Evolutionary conservation across 1,140 invertebrate species (phyloP), one percentile per base, ranked within the genome.

Genomic region (Aradophagus sp.): DNA sequence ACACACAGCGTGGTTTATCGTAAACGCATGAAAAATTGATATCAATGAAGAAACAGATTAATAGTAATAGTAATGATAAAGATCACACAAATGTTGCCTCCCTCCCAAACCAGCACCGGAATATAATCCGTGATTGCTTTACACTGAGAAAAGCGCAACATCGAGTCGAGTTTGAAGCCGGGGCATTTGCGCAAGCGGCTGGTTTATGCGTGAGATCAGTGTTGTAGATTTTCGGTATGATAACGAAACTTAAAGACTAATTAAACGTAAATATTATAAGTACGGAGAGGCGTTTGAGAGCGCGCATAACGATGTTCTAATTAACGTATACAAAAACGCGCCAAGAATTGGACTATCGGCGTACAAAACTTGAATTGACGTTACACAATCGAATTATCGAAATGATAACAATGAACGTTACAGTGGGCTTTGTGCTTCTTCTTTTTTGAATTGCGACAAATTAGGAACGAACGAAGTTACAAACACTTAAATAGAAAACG

Each of bases 181-280:
- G 50, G 44, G 36, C 63, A 71, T 76, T 76, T 76, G 72, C 72
- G 61, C 62, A 38, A 74, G 27, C 63, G 56, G 53, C 58, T 23
- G 63, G 70, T 62, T 55, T 23, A 50, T 45, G 14, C 61, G 58
- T 76, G 77, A 78, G 77, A 78, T 76, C 74, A 78, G 66, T 65
- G 67, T 67, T 67, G 61, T 47, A 71, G 72, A 75, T 68, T 65
- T 55, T 7, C 38, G 23, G 45, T 47, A 52, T 36, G 4, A 52
- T 70, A 44, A 58, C 45, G 36, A 59, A 76, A 77, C 74, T 77
- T 80, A n/a, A 77, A 66, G 31, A 72, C 76, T 77, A 76, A 76
- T 76, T 67, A 76, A 78, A 71, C 20, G 45, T 74, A 69, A 74
- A 68, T n/a, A n/a, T n/a, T 67, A 61, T 80, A 80, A 80, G 78